phyloP scores from a whole-genome alignment of 2,797 vertebrate species.

The Molossus alvarezi region DNA sequence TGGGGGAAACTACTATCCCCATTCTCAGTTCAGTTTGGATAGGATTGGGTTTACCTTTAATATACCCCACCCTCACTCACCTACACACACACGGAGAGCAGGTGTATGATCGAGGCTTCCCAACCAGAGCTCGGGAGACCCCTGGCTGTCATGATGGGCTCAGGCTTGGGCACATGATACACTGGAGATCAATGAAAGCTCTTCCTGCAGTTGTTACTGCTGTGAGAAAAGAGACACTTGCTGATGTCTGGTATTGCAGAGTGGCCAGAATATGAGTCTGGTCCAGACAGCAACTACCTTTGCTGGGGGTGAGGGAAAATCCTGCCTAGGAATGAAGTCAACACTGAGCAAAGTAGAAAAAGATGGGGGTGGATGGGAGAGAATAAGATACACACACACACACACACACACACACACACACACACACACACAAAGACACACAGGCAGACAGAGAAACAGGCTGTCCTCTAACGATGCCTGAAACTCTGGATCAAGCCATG shows the following conservation, averaged over 20 bases:
- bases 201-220: conserved; percentile 6
- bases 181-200: conserved; percentile 1
- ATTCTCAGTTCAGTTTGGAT: neutral
- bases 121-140: neutral
- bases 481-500: neutral
- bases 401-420: neutral
- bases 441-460: neutral
- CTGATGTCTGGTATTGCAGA: neutral
- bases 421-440: neutral
- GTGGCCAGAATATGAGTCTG: neutral
- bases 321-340: conserved; percentile 56
- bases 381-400: neutral
- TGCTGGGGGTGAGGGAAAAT: neutral
- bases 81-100: neutral
- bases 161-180: neutral
- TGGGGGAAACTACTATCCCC: neutral
- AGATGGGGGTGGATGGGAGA: neutral
- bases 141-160: neutral
- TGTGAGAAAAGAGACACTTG: neutral
- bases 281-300: conserved; percentile 38
- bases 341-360: conserved; percentile 27
- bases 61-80: neutral
- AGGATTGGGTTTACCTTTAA: conserved; percentile 13
- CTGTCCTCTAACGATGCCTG: neutral
- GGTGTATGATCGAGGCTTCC: neutral